These are phyloP conservation scores for Zaprionus africanus DNA, from an alignment of 1,140 invertebrate species.

Conservation along the genomic window DNA sequence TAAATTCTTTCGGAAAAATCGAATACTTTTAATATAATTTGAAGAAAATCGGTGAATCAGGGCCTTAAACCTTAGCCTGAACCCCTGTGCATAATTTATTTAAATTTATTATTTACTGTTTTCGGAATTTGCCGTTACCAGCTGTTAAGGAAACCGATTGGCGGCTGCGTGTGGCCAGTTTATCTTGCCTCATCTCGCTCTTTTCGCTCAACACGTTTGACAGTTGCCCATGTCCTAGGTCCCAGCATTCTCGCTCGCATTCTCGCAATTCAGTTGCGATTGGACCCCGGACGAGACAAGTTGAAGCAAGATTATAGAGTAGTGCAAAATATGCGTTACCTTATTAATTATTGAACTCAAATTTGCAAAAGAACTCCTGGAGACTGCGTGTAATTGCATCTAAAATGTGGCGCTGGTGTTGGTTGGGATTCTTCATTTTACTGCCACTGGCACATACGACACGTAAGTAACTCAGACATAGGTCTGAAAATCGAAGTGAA, in stretches of 20 bases:
- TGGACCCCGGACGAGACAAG: conserved; percentile 41
- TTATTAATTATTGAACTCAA: conserved; percentile 4
- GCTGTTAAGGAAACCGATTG: neutral
- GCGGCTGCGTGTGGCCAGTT: neutral
- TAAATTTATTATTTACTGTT: too few relatives aligned
- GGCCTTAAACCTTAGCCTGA: too few relatives aligned
- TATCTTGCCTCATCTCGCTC: neutral
- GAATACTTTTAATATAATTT: too few relatives aligned
- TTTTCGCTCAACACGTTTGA: neutral
- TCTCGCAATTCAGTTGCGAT: conserved; percentile 46
- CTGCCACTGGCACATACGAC: conserved; percentile 67
- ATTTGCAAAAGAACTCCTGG: neutral
- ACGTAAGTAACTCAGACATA: conserved; percentile 50
- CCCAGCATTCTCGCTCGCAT: conserved; percentile 4
- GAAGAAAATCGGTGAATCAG: too few relatives aligned
- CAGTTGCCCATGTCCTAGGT: conserved; percentile 17
- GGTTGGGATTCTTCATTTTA: conserved; percentile 60
- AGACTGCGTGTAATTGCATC: conserved; percentile 17
- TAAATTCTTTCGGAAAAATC: too few relatives aligned
- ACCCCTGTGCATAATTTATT: too few relatives aligned
- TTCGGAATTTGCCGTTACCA: too few relatives aligned
- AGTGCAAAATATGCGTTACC: conserved; percentile 39
- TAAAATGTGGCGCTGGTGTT: conserved; percentile 63
- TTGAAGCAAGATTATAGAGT: conserved; percentile 14
- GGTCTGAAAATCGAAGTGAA: conserved; percentile 38